Conservation (phyloP, 2,797 vertebrate species). For the Valencia hispanica region DNA sequence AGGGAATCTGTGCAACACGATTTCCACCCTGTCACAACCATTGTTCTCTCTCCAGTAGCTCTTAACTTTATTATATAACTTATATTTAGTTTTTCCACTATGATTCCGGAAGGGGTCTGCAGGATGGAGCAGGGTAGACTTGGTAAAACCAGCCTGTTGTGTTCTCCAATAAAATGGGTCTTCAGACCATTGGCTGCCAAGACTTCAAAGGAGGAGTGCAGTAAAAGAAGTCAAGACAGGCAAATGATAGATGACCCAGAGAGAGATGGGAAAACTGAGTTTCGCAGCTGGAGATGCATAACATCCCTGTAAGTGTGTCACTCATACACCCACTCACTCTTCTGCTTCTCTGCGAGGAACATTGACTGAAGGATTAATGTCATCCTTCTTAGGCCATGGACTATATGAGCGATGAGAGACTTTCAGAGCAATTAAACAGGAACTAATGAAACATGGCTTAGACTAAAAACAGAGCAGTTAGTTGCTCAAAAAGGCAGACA, state of each 20-base stretch:
- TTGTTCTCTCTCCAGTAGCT: conserved; percentile 16
- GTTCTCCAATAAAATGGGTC: conserved; percentile 34
- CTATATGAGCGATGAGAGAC: conserved; percentile 21
- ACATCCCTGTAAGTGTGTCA: conserved; percentile 70
- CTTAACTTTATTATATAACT: conserved; percentile 19
- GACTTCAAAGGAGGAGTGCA: conserved; percentile 54
- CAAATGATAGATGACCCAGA: conserved; percentile 45
- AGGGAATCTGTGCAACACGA: conserved; percentile 20
- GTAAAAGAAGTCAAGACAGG: conserved; percentile 35
- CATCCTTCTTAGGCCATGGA: conserved; percentile 37
- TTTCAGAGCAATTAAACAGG: conserved; percentile 27
- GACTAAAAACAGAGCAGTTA: background rate
- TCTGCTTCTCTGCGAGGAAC: conserved; percentile 39
- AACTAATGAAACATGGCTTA: conserved; percentile 25
- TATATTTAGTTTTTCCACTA: conserved; percentile 10
- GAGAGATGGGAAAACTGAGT: conserved; percentile 38
- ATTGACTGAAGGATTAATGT: conserved; percentile 66
- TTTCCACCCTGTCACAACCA: conserved; percentile 36
- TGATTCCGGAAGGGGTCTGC: conserved; percentile 24
- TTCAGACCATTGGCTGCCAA: conserved; percentile 15
- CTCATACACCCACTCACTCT: conserved; percentile 46
- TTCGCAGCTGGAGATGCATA: conserved; percentile 46
- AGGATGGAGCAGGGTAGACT: conserved; percentile 25
- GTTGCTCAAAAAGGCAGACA: background rate
- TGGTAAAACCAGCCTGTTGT: conserved; percentile 38